These are phyloP conservation scores for Fratercula arctica DNA, from an alignment of 2,797 vertebrate genomes.

Conservation along the genomic window DNA sequence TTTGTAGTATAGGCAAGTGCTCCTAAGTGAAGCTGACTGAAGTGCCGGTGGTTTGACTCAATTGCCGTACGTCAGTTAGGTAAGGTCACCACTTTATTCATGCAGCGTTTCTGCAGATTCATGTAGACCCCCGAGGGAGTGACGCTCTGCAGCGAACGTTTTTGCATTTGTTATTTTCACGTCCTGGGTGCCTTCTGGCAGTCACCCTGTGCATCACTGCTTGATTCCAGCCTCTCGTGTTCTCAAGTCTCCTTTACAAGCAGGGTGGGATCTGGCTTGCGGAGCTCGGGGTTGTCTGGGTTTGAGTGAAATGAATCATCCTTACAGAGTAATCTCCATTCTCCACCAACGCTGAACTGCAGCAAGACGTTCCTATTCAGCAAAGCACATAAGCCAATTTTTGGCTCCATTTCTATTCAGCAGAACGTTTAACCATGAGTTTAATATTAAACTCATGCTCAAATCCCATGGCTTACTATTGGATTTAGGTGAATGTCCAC, in stretches of 20 bases:
- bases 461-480: background rate
- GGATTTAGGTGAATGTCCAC: background rate
- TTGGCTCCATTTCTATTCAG: conserved; percentile 10
- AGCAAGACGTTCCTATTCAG: conserved; percentile 15
- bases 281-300: background rate
- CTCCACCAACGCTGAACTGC: background rate
- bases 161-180: background rate
- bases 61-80: background rate
- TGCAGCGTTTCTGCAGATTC: background rate
- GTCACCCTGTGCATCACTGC: background rate
- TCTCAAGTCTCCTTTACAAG: background rate
- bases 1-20: background rate
- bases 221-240: background rate
- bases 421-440: background rate
- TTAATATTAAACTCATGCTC: conserved; percentile 21
- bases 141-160: background rate
- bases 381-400: conserved; percentile 36
- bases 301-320: conserved; percentile 41
- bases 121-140: background rate
- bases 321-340: background rate
- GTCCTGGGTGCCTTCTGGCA: background rate
- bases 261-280: conserved; percentile 11
- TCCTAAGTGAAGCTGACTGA: background rate
- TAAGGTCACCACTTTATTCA: background rate
- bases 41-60: background rate